Evolutionary conservation across 1,140 invertebrate species (phyloP), one percentile per base, ranked within the genome.

Genomic region (Drosophila bifasciata): DNA sequence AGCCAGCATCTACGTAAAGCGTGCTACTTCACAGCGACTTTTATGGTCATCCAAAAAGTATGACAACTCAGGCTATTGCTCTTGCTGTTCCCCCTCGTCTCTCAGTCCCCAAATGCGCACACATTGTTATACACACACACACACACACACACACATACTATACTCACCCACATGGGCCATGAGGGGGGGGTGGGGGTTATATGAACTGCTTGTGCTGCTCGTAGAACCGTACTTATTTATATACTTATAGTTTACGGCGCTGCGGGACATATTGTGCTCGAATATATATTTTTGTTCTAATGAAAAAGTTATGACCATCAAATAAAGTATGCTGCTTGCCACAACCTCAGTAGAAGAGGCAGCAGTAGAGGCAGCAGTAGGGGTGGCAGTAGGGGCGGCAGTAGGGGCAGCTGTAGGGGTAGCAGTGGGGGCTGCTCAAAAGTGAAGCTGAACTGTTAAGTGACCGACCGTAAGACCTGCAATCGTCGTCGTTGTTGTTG

Each of bases 281-380:
- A 53, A 76, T 88, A 88, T 86, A 85, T 86, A 88, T 88, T 88
- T 88, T 88, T 88, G 83, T 88, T 88, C 83, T 88, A 88, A 88
- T 88, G 83, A 88, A 88, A 88, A 88, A 88, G 83, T 88, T 88
- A 88, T 88, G 83, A 83, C 84, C 84, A 88, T 88, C 83, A 88
- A 88, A 88, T 89, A 89, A 88, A 88, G 83, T 88, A 88, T 88
- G 75, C 83, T 88, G 83, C 78, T 86, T 81, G 81, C 72, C 62
- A 64, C 49, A 49, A 17, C 46, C 61, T 50, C 45, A 41, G 36
- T 19, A 70, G 43, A 48, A 63, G 68, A 57, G 67, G 43, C 55
- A 45, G 36, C 32, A 25, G 23, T 25, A 58, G 48, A 39, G 11
- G 15, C 59, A 63, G 15, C 55, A 64, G 39, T 46, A 51, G 41